Evolutionary conservation across 2,797 vertebrate genomes (phyloP), one percentile per base, ranked within the genome.

Genomic region (Menidia menidia): DNA sequence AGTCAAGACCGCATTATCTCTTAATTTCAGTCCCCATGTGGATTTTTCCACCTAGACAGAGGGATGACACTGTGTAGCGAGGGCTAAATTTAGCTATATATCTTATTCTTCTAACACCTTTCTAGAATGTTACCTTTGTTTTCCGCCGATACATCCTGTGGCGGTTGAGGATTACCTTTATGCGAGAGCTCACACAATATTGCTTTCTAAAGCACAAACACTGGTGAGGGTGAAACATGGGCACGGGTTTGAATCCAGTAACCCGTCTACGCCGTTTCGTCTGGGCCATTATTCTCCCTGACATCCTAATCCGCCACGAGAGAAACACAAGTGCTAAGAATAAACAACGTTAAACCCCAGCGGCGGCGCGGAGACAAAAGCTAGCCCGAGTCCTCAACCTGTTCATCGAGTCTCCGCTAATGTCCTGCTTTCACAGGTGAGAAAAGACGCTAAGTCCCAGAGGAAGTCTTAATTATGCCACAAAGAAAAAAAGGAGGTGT

Each of bases 301-400:
- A 91, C 90, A 90, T 68, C 73, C 88, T 89, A 92, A 92, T 90
- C 88, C 89, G 73, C 74, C 78, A 59, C 70, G 77, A 81, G 80
- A 82, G 82, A 90, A 92, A 88, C 86, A 87, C 55, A 55, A 79
- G 76, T 6, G 63, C 88, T 88, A 89, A 92, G 81, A 90, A 91
- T 88, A 90, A 78, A 84, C 71, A 77, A 76, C 44, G 68, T 80
- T 82, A 60, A 87, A 68, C 64, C 62, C 71, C 75, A 83, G 69
- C 44, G 47, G 73, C 32, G 30, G 39, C 62, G 58, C 31, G 59
- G 67, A 88, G 72, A 89, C 86, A 92, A 92, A 25, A 89, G 82
- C 81, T 66, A 62, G 80, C 83, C 80, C 83, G 80, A 80, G 72
- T 84, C 78, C 70, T 78, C 77, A 82, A 90, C 90, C 87, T 80